These are phyloP conservation scores for Pseudorasbora parva DNA, from an alignment of 2,113 vertebrate genomes.

Conservation along the genomic window DNA sequence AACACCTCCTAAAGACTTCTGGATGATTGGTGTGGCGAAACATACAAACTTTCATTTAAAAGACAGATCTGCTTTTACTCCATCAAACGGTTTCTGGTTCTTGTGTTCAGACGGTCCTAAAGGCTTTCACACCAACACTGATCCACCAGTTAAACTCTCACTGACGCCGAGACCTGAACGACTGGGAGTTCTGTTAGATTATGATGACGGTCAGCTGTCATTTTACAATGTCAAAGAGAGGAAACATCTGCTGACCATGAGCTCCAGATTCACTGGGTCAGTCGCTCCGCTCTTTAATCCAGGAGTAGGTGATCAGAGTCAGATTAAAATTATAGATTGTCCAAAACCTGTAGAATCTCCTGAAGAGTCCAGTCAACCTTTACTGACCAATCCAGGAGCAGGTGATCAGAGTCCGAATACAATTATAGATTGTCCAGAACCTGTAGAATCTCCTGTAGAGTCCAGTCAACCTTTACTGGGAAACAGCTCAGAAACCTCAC, in stretches of 20 bases:
- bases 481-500: too few relatives aligned
- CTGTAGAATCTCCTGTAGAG: too few relatives aligned
- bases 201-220: constrained; percentile 47
- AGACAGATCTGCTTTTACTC: not conserved
- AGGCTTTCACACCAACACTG: constrained; percentile 48
- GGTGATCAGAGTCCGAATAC: too few relatives aligned
- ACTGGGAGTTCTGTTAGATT: constrained; percentile 67
- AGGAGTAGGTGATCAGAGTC: not conserved
- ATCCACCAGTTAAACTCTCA: not conserved
- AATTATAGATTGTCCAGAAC: too few relatives aligned
- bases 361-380: not conserved
- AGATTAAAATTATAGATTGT: constrained; percentile 31
- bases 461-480: too few relatives aligned
- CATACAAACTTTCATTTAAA: rapidly evolving
- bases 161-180: not conserved
- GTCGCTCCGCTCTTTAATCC: constrained; percentile 73
- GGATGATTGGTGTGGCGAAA: constrained; percentile 68
- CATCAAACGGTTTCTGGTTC: constrained; percentile 64
- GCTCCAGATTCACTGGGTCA: not conserved
- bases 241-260: constrained; percentile 55
- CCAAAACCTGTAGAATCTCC: not conserved
- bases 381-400: not conserved
- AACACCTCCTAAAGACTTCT: constrained; percentile 44
- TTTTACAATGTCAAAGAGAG: constrained; percentile 60
- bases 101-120: constrained; percentile 54